A percentile compares a stretch with the other conserved stretches of the same genome.
phyloP scores from a whole-genome alignment of 30 jellyfish, hydroid and myxozoan species.

The Cassiopea xamachana region DNA sequence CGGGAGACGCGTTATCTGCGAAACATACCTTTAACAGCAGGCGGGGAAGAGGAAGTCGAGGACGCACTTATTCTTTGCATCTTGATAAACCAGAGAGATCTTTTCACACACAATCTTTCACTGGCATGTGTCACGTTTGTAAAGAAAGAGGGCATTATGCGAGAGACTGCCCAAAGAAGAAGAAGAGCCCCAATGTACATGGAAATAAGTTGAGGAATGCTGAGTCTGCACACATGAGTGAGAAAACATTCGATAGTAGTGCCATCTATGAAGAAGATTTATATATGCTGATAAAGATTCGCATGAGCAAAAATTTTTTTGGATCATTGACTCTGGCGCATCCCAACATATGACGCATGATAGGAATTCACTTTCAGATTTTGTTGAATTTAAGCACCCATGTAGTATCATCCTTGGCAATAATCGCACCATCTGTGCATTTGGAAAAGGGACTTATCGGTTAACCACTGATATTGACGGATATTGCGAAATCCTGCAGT shows the following conservation, averaged over 20 bases:
- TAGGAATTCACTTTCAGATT: conserved; percentile 31
- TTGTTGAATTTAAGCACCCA: conserved; percentile 29
- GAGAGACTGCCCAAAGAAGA: conserved; percentile 54
- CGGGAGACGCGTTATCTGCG: conserved; percentile 37
- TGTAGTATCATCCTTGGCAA: background rate
- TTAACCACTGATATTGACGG: conserved; percentile 38
- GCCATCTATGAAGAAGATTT: conserved; percentile 2
- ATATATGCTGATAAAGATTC: conserved; percentile 6
- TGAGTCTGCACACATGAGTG: conserved; percentile 11
- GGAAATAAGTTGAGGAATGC: conserved; percentile 13
- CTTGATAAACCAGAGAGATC: conserved; percentile 30
- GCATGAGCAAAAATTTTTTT: background rate
- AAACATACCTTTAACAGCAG: conserved; percentile 33
- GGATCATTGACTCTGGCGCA: conserved; percentile 43
- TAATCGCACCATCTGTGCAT: conserved; percentile 17
- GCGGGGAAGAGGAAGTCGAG: conserved; percentile 33
- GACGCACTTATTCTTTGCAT: conserved; percentile 7
- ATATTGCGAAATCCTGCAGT: no score
- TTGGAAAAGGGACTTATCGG: conserved; percentile 47
- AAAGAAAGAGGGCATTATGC: conserved; percentile 52
- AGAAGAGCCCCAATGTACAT: background rate
- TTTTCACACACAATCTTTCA: background rate
- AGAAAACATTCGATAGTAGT: background rate
- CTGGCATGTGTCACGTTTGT: conserved; percentile 39
- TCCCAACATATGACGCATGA: conserved; percentile 25